Conservation (phyloP, 2,797 vertebrate species). For the Trachops cirrhosus region DNA sequence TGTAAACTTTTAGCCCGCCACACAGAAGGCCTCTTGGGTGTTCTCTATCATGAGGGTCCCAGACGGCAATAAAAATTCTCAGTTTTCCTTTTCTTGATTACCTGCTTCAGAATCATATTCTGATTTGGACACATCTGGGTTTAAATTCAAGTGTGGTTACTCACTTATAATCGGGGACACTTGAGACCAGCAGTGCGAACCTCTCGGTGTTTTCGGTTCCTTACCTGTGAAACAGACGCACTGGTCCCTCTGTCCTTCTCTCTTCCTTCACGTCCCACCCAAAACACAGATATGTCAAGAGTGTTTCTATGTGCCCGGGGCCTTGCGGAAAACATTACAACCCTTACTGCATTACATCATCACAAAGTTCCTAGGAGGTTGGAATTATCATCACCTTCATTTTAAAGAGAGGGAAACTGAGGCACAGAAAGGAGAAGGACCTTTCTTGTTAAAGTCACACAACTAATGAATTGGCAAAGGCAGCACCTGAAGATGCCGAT, state of each 20-base stretch:
- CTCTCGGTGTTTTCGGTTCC: background rate
- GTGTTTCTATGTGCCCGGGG: fast-evolving
- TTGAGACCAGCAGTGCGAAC: background rate
- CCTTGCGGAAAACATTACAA: background rate
- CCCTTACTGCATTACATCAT: background rate
- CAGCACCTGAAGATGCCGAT: background rate
- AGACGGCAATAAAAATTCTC: background rate
- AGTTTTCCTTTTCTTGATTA: background rate
- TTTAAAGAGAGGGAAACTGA: background rate
- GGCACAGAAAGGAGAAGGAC: background rate
- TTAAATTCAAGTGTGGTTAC: background rate
- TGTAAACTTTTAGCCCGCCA: background rate
- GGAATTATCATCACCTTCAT: background rate
- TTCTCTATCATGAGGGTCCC: background rate
- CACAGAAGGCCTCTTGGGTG: background rate
- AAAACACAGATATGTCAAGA: background rate
- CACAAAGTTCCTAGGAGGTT: background rate
- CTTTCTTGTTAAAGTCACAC: background rate
- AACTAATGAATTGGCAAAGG: background rate
- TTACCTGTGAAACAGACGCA: background rate
- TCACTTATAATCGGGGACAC: background rate
- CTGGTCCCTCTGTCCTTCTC: fast-evolving
- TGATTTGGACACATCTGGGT: background rate
- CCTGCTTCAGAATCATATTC: background rate
- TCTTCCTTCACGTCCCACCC: too few relatives aligned